Evolutionary conservation across 2,797 vertebrate species (phyloP).

Genomic region (Eidolon dupreanum): DNA sequence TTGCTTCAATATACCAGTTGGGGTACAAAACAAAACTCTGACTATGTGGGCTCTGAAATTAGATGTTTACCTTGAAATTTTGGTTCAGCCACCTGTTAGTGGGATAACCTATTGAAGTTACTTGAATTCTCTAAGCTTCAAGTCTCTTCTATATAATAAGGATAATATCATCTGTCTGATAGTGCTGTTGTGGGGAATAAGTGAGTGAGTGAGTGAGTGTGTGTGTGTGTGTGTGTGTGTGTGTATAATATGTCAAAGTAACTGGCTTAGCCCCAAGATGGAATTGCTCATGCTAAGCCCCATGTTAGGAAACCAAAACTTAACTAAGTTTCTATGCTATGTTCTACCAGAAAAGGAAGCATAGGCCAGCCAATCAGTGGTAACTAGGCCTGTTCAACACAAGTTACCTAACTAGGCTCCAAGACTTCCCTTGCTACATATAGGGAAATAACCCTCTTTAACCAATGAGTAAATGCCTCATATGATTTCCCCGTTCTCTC

Average conservation of each 20-base stretch:
- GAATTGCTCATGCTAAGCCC: not conserved
- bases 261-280: not conserved
- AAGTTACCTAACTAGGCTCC: not conserved
- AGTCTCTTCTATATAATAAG: not conserved
- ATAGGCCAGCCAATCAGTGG: not conserved
- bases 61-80: not conserved
- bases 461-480: not conserved
- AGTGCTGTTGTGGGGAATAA: not conserved
- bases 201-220: not conserved
- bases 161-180: not conserved
- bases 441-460: not conserved
- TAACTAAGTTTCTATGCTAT: not conserved
- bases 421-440: not conserved
- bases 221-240: not conserved
- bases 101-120: not conserved
- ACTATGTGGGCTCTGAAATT: not conserved
- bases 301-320: not conserved
- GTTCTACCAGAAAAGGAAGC: not conserved
- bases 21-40: not conserved
- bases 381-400: not conserved
- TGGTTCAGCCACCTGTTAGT: not conserved
- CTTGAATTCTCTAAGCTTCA: conserved; percentile 3
- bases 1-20: not conserved
- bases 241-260: not conserved
- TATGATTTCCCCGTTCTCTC: not conserved